Evolutionary conservation across 2,888 invertebrate species (phyloP), one percentile per base, ranked within the genome.

Genomic region (Cephalotes varians): DNA sequence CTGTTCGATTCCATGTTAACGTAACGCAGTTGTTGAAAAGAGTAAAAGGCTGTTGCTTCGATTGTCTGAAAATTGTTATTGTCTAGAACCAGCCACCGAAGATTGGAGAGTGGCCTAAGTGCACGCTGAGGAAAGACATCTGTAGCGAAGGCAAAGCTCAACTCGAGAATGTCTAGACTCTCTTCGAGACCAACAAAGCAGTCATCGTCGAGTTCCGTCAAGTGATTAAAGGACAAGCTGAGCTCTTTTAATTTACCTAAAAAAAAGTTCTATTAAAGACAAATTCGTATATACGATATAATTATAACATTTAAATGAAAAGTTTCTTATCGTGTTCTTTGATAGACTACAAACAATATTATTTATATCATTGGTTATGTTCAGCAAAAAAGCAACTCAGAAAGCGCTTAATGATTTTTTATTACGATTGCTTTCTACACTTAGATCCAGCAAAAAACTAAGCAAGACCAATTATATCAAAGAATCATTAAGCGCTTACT

Each of bases 161-260:
- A 96, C 94, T 98, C 98, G 54, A 98, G 95, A 85, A 97, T 97
- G 94, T 98, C 97, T 73, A 98, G 95, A 31, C 96, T 96, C 74
- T 96, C 96, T 49, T 97, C 96, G 83, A 98, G 95, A 91, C 97
- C 97, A 82, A 96, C 96, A 93, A 98, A 98, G 25, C 98, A 97
- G 92, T 97, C 96, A 37, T 97, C 96, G 93, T 98, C 97, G 88
- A 99, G 96, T 92, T 97, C 97, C 90, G 97, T 96, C 86, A 99
- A 96, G 92, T 98, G 97, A 95, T 99, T 99, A 95, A 98, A 98
- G 93, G 98, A 98, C 88, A 99, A 95, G 95, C 98, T 98, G 87
- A 99, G 96, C 95, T 98, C 98, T 92, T 97, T 97, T 89, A 99
- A 96, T 88, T 97, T 96, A 87, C 96, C 96, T 83, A 91, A 96